Evolutionary conservation across 2,797 vertebrate genomes (phyloP).

Genomic region (Microctenopoma lineatum): DNA sequence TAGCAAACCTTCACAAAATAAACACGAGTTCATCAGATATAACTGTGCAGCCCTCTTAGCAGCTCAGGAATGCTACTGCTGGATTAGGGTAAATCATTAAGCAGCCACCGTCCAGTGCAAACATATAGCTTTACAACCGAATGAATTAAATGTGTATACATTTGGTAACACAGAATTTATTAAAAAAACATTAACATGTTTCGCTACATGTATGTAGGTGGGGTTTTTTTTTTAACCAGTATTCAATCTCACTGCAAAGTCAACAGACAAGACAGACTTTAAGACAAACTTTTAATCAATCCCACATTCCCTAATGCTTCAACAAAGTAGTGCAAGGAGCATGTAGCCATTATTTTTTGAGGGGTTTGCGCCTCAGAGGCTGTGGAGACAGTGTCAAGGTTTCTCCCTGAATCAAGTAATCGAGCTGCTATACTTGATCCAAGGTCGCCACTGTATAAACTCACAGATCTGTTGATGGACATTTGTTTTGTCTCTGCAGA

Average conservation of each 20-base stretch:
- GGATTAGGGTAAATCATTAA: neutral
- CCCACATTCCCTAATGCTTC: conserved; percentile 7
- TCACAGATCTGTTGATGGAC: neutral
- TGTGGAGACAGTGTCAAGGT: conserved; percentile 35
- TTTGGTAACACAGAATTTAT: neutral
- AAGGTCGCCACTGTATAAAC: conserved; percentile 23
- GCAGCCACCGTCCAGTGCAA: neutral
- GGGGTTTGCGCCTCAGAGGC: conserved; percentile 49
- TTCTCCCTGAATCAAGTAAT: conserved; percentile 30
- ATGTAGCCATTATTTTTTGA: conserved; percentile 42
- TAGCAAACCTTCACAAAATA: no score
- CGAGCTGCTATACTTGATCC: conserved; percentile 2
- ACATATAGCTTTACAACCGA: neutral
- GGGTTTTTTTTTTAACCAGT: neutral
- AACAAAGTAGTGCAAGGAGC: conserved; percentile 24
- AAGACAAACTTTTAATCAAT: neutral
- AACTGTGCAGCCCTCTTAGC: no score
- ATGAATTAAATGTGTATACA: no score
- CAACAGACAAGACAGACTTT: neutral
- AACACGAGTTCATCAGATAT: no score
- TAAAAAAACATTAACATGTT: no score
- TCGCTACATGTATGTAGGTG: neutral
- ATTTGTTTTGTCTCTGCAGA: neutral
- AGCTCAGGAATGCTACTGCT: neutral
- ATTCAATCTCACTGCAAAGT: conserved; percentile 23